A percentile compares a stretch with the other conserved stretches of the same genome.
phyloP scores from a whole-genome alignment of 2,888 invertebrate genomes.

The Nephrotoma flavescens region DNA sequence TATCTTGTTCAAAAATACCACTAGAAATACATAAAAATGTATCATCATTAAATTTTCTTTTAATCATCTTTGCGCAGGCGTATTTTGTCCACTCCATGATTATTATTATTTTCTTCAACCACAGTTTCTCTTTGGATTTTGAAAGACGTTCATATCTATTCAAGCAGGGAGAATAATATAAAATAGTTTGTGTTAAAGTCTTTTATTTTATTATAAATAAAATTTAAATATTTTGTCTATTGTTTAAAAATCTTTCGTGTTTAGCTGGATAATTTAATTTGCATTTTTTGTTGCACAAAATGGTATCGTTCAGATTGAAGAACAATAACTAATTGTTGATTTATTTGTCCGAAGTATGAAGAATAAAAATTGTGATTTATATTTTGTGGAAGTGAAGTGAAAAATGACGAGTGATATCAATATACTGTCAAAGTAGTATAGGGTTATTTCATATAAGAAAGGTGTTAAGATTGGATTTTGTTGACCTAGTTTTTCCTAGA shows the following conservation, averaged over 20 bases:
- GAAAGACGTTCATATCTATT: background rate
- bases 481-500: background rate
- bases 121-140: background rate
- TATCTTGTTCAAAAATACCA: background rate
- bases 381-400: background rate
- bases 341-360: background rate
- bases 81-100: background rate
- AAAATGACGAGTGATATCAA: background rate
- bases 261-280: background rate
- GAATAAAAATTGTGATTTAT: background rate
- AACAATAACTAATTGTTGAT: background rate
- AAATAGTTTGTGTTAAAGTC: background rate
- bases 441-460: no score
- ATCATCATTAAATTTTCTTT: background rate
- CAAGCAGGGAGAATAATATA: background rate
- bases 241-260: background rate
- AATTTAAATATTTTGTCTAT: background rate
- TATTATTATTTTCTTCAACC: background rate
- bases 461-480: no score
- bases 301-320: background rate
- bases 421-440: no score
- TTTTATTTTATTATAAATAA: background rate
- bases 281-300: background rate
- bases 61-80: background rate
- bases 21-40: background rate